Evolutionary conservation across 1,140 invertebrate genomes (phyloP).

Genomic region (Sogatella furcifera): DNA sequence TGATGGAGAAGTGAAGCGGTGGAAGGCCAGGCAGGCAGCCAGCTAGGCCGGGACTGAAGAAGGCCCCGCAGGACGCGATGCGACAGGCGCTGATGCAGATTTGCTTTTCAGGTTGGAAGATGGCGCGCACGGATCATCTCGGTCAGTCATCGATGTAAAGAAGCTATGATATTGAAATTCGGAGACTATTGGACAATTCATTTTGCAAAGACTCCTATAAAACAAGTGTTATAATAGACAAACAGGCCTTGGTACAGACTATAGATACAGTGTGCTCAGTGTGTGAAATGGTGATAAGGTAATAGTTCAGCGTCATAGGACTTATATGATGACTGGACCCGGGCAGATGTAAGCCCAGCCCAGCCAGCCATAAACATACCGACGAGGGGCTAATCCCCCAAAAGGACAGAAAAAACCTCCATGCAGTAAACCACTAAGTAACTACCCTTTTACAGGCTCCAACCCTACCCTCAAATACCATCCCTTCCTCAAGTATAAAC

Average conservation of each 20-base stretch:
- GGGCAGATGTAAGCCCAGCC: conserved; percentile 8
- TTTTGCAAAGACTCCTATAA: conserved; percentile 3
- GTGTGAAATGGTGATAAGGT: background rate
- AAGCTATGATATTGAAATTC: conserved; percentile 2
- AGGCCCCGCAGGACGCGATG: no score
- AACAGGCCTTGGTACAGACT: background rate
- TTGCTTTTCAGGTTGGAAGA: background rate
- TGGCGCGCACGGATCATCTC: background rate
- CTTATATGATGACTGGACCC: conserved; percentile 10
- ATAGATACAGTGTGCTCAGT: conserved; percentile 1
- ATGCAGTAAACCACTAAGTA: conserved; percentile 17
- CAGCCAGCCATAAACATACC: conserved; percentile 1
- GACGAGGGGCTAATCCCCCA: conserved; percentile 10
- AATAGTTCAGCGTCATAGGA: background rate
- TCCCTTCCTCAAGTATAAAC: conserved; percentile 16
- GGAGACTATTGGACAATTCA: background rate
- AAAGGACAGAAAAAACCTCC: conserved; percentile 9
- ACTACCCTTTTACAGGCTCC: conserved; percentile 14
- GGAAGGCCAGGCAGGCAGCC: background rate
- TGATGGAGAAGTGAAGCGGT: background rate
- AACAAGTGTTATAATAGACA: background rate
- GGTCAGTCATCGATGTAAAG: background rate
- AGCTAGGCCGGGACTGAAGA: background rate
- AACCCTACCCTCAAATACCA: conserved; percentile 16
- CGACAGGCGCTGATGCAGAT: no score